phyloP scores from a whole-genome alignment of 2,797 vertebrate genomes.

The Diglossa cyanea region DNA sequence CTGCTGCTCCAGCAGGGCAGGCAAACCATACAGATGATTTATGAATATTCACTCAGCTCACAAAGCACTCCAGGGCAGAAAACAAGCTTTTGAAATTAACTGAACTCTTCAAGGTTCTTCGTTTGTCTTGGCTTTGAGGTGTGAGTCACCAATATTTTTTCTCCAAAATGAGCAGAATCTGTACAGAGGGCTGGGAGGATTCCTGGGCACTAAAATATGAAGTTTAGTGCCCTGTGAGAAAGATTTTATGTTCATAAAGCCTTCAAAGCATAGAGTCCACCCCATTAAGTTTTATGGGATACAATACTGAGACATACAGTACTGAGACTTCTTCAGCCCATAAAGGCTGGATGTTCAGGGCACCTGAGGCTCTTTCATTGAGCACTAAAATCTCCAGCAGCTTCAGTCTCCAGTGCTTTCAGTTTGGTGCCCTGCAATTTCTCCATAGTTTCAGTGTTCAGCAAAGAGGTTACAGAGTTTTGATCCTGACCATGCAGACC shows the following conservation, averaged over 20 bases:
- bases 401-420: background rate
- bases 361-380: background rate
- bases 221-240: background rate
- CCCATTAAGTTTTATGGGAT: background rate
- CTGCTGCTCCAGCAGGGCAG: background rate
- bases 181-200: background rate
- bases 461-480: background rate
- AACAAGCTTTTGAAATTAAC: constrained; percentile 43
- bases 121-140: constrained; percentile 28
- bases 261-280: background rate
- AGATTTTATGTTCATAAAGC: background rate
- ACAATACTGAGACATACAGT: background rate
- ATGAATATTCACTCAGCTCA: constrained; percentile 49
- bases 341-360: background rate
- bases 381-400: background rate
- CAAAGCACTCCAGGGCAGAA: background rate
- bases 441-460: background rate
- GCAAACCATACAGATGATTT: background rate
- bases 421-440: background rate
- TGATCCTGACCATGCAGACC: background rate
- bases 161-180: background rate
- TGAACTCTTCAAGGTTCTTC: constrained; percentile 3
- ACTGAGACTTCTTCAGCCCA: background rate
- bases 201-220: background rate
- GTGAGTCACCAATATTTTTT: background rate